These are phyloP conservation scores for Asbolus verrucosus DNA, from an alignment of 1,140 invertebrate genomes.

Conservation along the genomic window DNA sequence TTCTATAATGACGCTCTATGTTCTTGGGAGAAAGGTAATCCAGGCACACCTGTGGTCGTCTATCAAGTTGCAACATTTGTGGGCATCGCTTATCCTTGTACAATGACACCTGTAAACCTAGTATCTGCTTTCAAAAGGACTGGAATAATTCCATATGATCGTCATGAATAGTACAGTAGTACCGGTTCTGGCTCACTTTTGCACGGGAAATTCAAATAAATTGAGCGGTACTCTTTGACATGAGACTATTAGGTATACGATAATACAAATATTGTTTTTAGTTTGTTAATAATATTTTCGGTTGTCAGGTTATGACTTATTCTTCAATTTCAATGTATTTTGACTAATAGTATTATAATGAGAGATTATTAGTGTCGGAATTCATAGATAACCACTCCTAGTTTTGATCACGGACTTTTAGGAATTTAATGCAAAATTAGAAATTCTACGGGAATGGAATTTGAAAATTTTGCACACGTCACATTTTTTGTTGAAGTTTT, in stretches of 20 bases:
- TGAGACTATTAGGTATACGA: too few relatives aligned
- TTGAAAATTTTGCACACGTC: conserved; percentile 43
- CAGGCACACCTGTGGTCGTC: conserved; percentile 41
- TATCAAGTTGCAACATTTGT: neutral
- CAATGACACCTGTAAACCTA: neutral
- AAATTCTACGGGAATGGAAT: conserved; percentile 49
- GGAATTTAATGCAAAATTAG: conserved; percentile 59
- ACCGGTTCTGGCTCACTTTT: too few relatives aligned
- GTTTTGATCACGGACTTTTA: conserved; percentile 58
- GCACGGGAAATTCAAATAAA: too few relatives aligned
- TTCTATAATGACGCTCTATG: conserved; percentile 59
- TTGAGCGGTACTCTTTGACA: too few relatives aligned
- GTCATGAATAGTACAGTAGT: too few relatives aligned
- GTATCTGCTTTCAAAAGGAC: neutral
- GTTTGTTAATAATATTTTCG: conserved; percentile 52
- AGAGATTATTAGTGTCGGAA: conserved; percentile 60
- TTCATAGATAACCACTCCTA: conserved; percentile 60
- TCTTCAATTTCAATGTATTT: conserved; percentile 53
- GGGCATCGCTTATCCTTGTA: neutral
- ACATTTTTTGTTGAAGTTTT: conserved; percentile 36
- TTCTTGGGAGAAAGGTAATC: conserved; percentile 54
- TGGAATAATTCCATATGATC: conserved; percentile 13
- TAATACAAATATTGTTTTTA: conserved; percentile 57
- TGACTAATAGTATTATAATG: conserved; percentile 56
- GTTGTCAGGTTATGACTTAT: conserved; percentile 49